A percentile compares a stretch with the other conserved stretches of the same genome.
Evolutionary conservation across 2,888 invertebrate genomes (phyloP).

Genomic region (Hirtodrosophila cameraria): DNA sequence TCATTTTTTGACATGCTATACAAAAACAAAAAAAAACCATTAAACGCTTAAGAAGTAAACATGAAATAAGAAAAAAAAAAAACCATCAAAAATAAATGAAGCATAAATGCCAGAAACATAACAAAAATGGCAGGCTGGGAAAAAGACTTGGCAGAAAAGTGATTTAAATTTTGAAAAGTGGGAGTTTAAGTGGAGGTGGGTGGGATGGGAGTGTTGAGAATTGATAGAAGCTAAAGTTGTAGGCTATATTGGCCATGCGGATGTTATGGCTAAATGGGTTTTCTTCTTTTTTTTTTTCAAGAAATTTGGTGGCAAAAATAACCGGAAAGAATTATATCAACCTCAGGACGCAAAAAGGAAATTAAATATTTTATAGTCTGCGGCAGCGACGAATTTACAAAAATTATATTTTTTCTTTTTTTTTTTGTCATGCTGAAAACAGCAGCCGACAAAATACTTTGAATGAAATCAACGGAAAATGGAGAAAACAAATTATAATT

Average conservation of each 20-base stretch:
- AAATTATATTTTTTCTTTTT: conserved; percentile 78
- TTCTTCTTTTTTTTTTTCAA: too few species aligned
- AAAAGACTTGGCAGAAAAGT: conserved; percentile 34
- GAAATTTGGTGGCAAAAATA: conserved; percentile 61
- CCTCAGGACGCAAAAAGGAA: conserved; percentile 64
- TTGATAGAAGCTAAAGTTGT: conserved; percentile 29
- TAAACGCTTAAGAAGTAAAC: conserved; percentile 23
- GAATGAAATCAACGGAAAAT: conserved; percentile 65
- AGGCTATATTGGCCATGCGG: conserved; percentile 46
- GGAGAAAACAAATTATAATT: conserved; percentile 45
- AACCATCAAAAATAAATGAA: conserved; percentile 74
- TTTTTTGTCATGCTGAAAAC: conserved; percentile 20
- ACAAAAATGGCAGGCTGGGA: conserved; percentile 9
- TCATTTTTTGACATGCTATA: too few species aligned
- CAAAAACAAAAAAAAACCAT: conserved; percentile 27
- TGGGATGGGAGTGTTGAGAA: conserved; percentile 4
- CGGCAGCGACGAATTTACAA: conserved; percentile 41
- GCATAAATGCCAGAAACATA: conserved; percentile 70
- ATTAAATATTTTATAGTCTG: conserved; percentile 79
- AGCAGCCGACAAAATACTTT: conserved; percentile 44
- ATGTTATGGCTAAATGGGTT: conserved; percentile 59
- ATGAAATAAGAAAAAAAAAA: conserved; percentile 20
- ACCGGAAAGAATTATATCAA: conserved; percentile 79
- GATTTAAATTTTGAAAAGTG: conserved; percentile 56
- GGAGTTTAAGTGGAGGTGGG: conserved; percentile 2